Base-by-base conservation (phyloP, 2,797 vertebrate genomes). In the Hyperoplus immaculatus region DNA sequence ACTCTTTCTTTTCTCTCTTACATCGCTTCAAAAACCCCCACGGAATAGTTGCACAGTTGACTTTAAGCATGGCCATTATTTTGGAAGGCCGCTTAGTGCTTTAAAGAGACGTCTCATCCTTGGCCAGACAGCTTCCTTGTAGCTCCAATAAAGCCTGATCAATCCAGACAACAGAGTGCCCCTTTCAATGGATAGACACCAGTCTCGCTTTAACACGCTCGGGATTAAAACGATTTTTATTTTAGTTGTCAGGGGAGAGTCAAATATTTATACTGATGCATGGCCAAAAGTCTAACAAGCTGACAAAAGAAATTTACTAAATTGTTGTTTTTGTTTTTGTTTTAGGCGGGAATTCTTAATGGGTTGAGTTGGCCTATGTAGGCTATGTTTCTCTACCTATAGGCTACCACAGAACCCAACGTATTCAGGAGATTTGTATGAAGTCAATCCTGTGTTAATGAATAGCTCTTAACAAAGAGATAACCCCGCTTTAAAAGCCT, bases 71-170 rank as follows among this genome's bases (percentile, higher is more conserved):
- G 53, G 70, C 58, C 53, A 65, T 85, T 87, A 87, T 82, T 83
- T 77, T 71, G 51, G 45, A 89, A 75, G 77, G 80, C 73, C 77
- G 63, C 78, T 89, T 61, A 75, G 65, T 51, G 38, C 77, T 72
- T 84, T 77, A 72, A 87, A 84, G 81, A 72, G 70, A 78, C 47
- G 6, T 66, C 70, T 82, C 69, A 74, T 67, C 74, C 74, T 77
- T 55, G 42, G 79, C 59, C 46, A 74, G 79, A 78, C 77, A 57
- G 51, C 75, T 56, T 50, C 46, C 75, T 83, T 74, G 47, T 67
- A 73, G 58, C 70, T 80, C 51, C 65, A 78, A 82, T 80, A 72
- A 78, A 82, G 47, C 18, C 68, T 76, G 77, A 88, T 85, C 72
- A 88, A 49, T 87, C 63, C 73, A 63, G 82, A 69, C 85, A 75